Evolutionary conservation across 2,797 vertebrate species (phyloP).

Genomic region (Capromys pilorides): DNA sequence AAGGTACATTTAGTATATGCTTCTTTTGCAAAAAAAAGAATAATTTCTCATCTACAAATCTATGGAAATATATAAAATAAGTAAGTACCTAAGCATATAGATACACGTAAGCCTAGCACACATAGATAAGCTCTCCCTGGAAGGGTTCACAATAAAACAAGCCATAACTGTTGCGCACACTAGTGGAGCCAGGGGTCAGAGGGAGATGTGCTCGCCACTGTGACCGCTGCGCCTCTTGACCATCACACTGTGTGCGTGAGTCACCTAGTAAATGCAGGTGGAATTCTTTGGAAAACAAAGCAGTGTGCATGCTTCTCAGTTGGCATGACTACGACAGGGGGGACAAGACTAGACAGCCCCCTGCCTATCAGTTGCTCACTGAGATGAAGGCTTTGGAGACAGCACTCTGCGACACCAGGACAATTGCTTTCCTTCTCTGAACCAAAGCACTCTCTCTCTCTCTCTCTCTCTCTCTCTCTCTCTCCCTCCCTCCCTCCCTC

Average conservation of each 20-base stretch:
- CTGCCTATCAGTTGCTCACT: background rate
- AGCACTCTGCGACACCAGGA: background rate
- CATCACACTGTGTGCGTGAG: background rate
- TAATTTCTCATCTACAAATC: background rate
- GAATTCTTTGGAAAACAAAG: background rate
- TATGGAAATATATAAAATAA: slow-evolving; percentile 25
- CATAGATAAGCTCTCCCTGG: background rate
- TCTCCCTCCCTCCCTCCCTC: too few relatives aligned
- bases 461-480: too few relatives aligned
- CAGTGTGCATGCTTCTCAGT: background rate
- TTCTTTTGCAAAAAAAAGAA: background rate
- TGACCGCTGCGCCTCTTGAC: background rate
- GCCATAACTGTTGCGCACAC: background rate
- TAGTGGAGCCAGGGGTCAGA: background rate
- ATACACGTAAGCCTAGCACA: background rate
- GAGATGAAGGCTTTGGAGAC: slow-evolving; percentile 12
- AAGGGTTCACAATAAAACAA: background rate
- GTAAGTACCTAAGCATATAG: background rate
- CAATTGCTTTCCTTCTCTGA: background rate
- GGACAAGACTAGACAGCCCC: background rate
- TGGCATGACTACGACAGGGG: background rate
- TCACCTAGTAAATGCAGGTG: background rate
- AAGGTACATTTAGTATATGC: background rate
- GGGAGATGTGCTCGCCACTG: background rate
- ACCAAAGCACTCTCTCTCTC: background rate